phyloP scores from a whole-genome alignment of 1,140 invertebrate species.

The Microvelia longipes region DNA sequence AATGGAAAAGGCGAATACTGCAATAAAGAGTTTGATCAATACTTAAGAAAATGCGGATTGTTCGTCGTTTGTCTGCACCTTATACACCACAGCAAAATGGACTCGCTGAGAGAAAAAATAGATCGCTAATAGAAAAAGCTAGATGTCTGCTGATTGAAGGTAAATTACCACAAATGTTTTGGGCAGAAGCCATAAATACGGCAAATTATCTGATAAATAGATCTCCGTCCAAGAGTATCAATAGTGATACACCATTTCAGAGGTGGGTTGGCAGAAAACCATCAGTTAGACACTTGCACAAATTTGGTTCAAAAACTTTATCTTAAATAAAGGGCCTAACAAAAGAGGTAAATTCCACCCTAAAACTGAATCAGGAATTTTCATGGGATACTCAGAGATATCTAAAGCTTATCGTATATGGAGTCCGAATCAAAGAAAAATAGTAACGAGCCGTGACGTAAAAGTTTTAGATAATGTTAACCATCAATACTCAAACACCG shows the following conservation, averaged over 20 bases:
- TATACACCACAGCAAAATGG: constrained; percentile 32
- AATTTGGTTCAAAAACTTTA: constrained; percentile 17
- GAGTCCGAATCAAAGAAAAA: not conserved
- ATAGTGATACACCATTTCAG: constrained; percentile 15
- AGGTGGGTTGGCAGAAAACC: constrained; percentile 26
- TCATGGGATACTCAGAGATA: not conserved
- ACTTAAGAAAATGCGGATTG: constrained; percentile 7
- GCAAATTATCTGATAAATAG: constrained; percentile 33
- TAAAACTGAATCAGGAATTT: not conserved
- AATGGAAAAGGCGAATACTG: constrained; percentile 26
- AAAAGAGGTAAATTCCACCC: not conserved
- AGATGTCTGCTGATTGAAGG: constrained; percentile 21
- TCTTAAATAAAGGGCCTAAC: not conserved
- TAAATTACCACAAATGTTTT: constrained; percentile 16
- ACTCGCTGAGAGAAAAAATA: constrained; percentile 26
- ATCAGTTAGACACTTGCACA: constrained; percentile 23
- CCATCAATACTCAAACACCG: not conserved
- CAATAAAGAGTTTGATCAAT: constrained; percentile 9
- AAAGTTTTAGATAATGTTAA: not conserved
- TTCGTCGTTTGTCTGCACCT: constrained; percentile 12
- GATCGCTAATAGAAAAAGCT: constrained; percentile 25
- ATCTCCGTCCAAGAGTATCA: constrained; percentile 21
- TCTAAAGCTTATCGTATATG: not conserved
- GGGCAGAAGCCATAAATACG: constrained; percentile 23
- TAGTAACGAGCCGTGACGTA: not conserved